Evolutionary conservation across 2,888 invertebrate species (phyloP), one percentile per base, ranked within the genome.

Genomic region (Campoplex nolae): DNA sequence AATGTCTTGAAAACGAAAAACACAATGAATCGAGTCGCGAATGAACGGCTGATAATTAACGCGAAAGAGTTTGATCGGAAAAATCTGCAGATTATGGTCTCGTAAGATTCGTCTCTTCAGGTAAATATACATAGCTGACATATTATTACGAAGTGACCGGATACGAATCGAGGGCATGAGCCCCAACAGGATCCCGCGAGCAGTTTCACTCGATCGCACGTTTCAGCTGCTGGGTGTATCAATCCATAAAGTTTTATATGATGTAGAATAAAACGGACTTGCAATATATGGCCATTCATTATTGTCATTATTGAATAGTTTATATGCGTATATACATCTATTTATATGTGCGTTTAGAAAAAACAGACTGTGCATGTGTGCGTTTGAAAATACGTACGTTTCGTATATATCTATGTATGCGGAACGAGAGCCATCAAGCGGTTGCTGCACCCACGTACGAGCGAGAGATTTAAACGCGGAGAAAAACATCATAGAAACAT

Each of bases 141-240:
- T 32, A 58, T 32, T 28, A 58, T 58, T 54, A 54, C 65, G 51
- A 48, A 77, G 68, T 74, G 73, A 73, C 81, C 82, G 84, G 81
- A 82, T 78, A 51, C 74, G 76, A 84, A 86, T 76, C 73, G 84
- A 77, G 85, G 85, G 74, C 85, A 85, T 68, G 58, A 82, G 77
- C 73, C 77, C 82, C 74, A 78, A 78, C 77, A 83, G 74, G 68
- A 79, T 83, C 70, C 79, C 62, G 81, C 62, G 23, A 23, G 65
- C 77, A 78, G 75, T 87, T 87, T 82, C 81, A 87, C 85, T 82
- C 85, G 82, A 85, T 82, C 73, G 77, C 77, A 48, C 76, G 65
- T 84, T 65, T 28, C 73, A 48, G 68, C n/a, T 42, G 68, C n/a
- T 42, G 42, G 42, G 16, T 70, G 48, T 75, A 78, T 68, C 54